Conservation (phyloP, 2,113 vertebrate genomes). For the Osmerus mordax region DNA sequence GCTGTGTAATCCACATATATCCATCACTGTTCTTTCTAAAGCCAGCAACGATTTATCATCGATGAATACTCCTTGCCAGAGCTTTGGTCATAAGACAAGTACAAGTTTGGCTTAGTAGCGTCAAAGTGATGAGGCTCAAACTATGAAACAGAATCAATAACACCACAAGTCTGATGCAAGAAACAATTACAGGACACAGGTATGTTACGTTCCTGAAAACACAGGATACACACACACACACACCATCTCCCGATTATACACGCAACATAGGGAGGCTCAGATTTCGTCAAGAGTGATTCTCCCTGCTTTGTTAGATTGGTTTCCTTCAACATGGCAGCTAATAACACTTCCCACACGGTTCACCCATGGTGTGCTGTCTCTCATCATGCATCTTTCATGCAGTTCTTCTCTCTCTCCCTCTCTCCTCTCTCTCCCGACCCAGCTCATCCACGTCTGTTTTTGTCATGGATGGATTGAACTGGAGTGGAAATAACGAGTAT, state of each 20-base stretch:
- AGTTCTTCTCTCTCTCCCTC: conserved; percentile 11
- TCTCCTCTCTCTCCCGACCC: background rate
- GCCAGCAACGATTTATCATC: background rate
- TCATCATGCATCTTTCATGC: background rate
- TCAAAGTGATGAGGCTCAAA: too few relatives aligned
- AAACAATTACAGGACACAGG: too few relatives aligned
- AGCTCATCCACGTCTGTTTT: background rate
- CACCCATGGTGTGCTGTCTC: background rate
- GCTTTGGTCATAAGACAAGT: too few relatives aligned
- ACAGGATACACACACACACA: too few relatives aligned
- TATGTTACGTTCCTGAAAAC: too few relatives aligned
- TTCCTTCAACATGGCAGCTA: too few relatives aligned
- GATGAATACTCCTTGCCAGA: background rate
- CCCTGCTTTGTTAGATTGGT: background rate
- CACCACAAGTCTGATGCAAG: too few relatives aligned
- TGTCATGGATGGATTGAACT: background rate
- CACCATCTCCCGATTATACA: too few relatives aligned
- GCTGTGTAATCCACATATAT: background rate
- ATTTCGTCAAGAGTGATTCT: background rate
- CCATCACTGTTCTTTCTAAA: background rate
- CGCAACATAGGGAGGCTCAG: too few relatives aligned
- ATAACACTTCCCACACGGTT: too few relatives aligned
- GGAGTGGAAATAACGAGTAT: background rate
- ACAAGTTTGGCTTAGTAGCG: too few relatives aligned
- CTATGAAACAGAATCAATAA: too few relatives aligned